Evolutionary conservation across 2,113 vertebrate species (phyloP).

Genomic region (Colistium nudipinnis): DNA sequence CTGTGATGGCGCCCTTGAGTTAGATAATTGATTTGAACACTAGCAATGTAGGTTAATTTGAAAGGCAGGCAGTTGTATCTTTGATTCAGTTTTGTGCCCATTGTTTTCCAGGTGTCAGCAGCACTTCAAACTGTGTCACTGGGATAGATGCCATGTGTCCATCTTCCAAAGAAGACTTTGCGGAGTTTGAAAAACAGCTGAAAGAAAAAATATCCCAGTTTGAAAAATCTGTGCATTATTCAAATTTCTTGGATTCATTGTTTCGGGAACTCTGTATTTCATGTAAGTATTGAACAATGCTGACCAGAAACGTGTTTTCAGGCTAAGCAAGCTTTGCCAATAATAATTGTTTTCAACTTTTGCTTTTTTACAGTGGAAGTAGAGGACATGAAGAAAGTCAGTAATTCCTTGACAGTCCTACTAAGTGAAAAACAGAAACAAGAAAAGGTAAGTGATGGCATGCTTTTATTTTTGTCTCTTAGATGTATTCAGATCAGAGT

Average conservation of each 20-base stretch:
- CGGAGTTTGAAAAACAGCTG: constrained; percentile 94
- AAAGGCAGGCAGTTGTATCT: not conserved
- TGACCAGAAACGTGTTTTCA: not conserved
- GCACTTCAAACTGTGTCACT: constrained; percentile 80
- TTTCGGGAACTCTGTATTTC: constrained; percentile 96
- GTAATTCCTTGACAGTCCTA: constrained; percentile 92
- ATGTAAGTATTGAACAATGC: constrained; percentile 81
- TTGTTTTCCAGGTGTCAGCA: constrained; percentile 78
- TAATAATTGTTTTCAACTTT: not conserved
- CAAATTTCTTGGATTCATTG: constrained; percentile 92
- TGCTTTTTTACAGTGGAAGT: constrained; percentile 89
- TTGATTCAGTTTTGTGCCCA: not conserved
- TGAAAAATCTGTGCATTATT: constrained; percentile 95
- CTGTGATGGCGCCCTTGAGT: too few species aligned
- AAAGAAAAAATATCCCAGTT: constrained; percentile 95
- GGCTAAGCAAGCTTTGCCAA: not conserved
- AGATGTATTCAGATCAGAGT: not conserved
- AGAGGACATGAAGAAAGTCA: constrained; percentile 98
- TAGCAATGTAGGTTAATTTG: not conserved
- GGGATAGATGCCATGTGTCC: constrained; percentile 97
- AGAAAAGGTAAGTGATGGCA: constrained; percentile 89
- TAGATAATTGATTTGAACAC: not conserved
- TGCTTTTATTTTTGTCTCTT: not conserved
- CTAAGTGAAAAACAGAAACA: constrained; percentile 99
- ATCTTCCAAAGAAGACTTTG: constrained; percentile 96